These are phyloP conservation scores for Meliscaeva auricollis DNA, from an alignment of 2,888 invertebrate species.

Conservation along the genomic window DNA sequence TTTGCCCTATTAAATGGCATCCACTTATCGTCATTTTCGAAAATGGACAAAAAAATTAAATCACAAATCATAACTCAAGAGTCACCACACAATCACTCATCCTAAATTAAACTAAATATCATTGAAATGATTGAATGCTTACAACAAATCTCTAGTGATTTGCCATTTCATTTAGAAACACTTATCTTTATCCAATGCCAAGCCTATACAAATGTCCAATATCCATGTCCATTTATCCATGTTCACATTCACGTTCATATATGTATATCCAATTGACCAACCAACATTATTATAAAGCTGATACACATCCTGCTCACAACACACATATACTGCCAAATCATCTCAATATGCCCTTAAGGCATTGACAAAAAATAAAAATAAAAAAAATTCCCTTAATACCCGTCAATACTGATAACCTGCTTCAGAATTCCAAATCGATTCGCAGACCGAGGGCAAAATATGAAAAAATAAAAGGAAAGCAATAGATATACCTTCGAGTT, in stretches of 20 bases:
- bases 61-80: slow-evolving; percentile 16
- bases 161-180: slow-evolving; percentile 34
- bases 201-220: neutral
- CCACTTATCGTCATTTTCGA: neutral
- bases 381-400: slow-evolving; percentile 32
- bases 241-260: too few species aligned
- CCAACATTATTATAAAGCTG: neutral
- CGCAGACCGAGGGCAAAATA: neutral
- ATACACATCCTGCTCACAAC: neutral
- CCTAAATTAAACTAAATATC: slow-evolving; percentile 26
- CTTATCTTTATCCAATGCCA: neutral
- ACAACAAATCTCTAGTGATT: slow-evolving; percentile 26
- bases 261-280: slow-evolving; percentile 25
- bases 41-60: neutral
- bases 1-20: neutral
- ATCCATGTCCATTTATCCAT: neutral
- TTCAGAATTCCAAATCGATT: slow-evolving; percentile 5
- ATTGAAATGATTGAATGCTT: slow-evolving; percentile 31
- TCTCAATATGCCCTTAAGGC: neutral
- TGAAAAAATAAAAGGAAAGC: neutral
- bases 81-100: slow-evolving; percentile 16
- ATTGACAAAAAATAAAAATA: slow-evolving; percentile 27
- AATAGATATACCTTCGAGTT: too few species aligned
- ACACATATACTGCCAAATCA: too few species aligned
- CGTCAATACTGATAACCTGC: slow-evolving; percentile 7